Evolutionary conservation across 2,113 vertebrate genomes (phyloP).

Genomic region (Lates calcarifer): DNA sequence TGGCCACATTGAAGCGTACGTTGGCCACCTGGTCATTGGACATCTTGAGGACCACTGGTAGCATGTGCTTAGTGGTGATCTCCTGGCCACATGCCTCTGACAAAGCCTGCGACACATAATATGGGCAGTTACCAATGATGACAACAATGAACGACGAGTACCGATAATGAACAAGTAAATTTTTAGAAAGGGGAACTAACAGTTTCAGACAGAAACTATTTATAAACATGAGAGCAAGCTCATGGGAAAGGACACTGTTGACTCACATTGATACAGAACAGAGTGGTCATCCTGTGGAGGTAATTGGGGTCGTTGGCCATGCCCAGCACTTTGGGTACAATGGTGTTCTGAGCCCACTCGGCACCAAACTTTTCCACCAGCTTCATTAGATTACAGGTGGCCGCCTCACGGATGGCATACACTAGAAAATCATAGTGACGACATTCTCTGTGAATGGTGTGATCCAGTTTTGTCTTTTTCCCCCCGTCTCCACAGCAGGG

Average conservation of each 20-base stretch:
- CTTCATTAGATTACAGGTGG: conserved; percentile 92
- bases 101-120: conserved; percentile 81
- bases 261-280: conserved; percentile 95
- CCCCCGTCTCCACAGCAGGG: not conserved
- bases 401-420: conserved; percentile 91
- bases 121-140: not conserved
- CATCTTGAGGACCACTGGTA: conserved; percentile 93
- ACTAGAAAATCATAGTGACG: conserved; percentile 74
- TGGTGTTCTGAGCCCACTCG: conserved; percentile 93
- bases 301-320: conserved; percentile 95
- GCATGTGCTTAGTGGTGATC: conserved; percentile 93
- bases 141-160: not conserved
- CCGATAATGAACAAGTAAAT: not conserved
- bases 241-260: not conserved
- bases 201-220: not conserved
- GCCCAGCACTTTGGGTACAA: conserved; percentile 91
- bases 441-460: not conserved
- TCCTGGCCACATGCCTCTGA: conserved; percentile 92
- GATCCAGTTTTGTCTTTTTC: not conserved
- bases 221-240: not conserved
- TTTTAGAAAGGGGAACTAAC: not conserved
- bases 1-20: conserved; percentile 94
- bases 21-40: conserved; percentile 94
- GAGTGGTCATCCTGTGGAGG: conserved; percentile 94
- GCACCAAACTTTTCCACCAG: conserved; percentile 93